phyloP scores from a whole-genome alignment of 2,113 vertebrate genomes.

The Xiphias gladius region DNA sequence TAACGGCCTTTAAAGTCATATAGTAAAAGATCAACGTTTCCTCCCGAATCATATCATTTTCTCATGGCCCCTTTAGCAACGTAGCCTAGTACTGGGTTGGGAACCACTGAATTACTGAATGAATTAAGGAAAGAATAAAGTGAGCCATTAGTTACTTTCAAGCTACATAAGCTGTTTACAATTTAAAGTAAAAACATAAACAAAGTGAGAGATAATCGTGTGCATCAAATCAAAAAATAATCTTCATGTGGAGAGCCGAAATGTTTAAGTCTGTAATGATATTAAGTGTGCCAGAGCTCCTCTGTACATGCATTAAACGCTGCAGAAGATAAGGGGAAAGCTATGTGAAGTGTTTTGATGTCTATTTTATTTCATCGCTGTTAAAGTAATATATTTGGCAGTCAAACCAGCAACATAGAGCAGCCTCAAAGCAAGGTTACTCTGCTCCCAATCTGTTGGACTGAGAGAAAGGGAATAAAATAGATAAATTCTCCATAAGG shows the following conservation, averaged over 20 bases:
- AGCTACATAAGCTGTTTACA: background rate
- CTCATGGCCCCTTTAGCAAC: background rate
- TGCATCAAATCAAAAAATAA: conserved; percentile 41
- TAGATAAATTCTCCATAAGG: conserved; percentile 81
- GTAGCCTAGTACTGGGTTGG: background rate
- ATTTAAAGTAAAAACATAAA: background rate
- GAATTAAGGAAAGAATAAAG: background rate
- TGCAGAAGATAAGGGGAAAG: conserved; percentile 47
- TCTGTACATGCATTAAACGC: conserved; percentile 13
- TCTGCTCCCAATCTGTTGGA: conserved; percentile 75
- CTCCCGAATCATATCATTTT: conserved; percentile 1
- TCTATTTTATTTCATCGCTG: conserved; percentile 70
- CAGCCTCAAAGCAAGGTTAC: conserved; percentile 79
- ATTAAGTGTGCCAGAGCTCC: conserved; percentile 34
- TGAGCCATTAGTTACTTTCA: conserved; percentile 9
- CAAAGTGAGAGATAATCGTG: conserved; percentile 12
- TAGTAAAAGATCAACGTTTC: background rate
- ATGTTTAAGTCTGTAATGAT: conserved; percentile 30
- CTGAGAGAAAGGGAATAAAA: conserved; percentile 71
- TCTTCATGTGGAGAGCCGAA: conserved; percentile 24
- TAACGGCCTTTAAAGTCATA: conserved; percentile 4
- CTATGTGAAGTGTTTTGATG: conserved; percentile 64
- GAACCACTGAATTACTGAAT: conserved; percentile 25
- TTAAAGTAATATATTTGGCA: conserved; percentile 78
- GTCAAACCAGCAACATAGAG: conserved; percentile 68